A percentile compares a stretch with the other conserved stretches of the same genome.
Conservation (phyloP, 2,888 invertebrate genomes). For the Strigamia maritima region DNA sequence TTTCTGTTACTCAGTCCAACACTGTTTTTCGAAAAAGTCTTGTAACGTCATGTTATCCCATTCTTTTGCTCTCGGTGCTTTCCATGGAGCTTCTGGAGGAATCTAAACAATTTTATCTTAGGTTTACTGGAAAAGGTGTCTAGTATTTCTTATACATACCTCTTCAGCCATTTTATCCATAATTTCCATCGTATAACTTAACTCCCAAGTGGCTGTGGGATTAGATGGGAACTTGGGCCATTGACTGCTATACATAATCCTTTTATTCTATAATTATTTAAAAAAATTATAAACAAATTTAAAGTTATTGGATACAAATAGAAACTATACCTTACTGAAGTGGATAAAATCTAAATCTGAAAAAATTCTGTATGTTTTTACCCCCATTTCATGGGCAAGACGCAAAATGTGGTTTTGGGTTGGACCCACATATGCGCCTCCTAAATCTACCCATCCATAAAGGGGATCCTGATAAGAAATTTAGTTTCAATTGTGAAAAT, state of each 20-base stretch:
- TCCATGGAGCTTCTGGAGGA: slow-evolving; percentile 50
- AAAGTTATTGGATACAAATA: not conserved
- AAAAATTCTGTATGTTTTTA: slow-evolving; percentile 49
- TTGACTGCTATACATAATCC: slow-evolving; percentile 44
- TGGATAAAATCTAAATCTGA: slow-evolving; percentile 38
- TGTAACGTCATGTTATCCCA: slow-evolving; percentile 51
- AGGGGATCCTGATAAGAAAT: slow-evolving; percentile 22
- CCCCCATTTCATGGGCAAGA: slow-evolving; percentile 50
- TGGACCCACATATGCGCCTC: slow-evolving; percentile 54
- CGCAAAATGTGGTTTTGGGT: slow-evolving; percentile 52
- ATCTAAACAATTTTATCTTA: slow-evolving; percentile 44
- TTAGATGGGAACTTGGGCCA: slow-evolving; percentile 47
- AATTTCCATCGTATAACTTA: slow-evolving; percentile 48
- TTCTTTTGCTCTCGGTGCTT: slow-evolving; percentile 48
- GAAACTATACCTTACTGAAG: slow-evolving; percentile 39
- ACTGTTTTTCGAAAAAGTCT: slow-evolving; percentile 47
- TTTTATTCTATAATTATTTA: slow-evolving; percentile 35
- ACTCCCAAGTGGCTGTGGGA: slow-evolving; percentile 48
- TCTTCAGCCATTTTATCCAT: slow-evolving; percentile 51
- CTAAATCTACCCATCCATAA: slow-evolving; percentile 49
- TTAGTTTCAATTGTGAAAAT: not conserved
- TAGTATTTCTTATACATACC: slow-evolving; percentile 29
- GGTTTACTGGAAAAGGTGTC: not conserved
- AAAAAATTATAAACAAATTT: not conserved
- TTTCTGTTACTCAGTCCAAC: slow-evolving; percentile 48